Conservation (phyloP, 2,113 vertebrate genomes). For the Osmerus mordax region DNA sequence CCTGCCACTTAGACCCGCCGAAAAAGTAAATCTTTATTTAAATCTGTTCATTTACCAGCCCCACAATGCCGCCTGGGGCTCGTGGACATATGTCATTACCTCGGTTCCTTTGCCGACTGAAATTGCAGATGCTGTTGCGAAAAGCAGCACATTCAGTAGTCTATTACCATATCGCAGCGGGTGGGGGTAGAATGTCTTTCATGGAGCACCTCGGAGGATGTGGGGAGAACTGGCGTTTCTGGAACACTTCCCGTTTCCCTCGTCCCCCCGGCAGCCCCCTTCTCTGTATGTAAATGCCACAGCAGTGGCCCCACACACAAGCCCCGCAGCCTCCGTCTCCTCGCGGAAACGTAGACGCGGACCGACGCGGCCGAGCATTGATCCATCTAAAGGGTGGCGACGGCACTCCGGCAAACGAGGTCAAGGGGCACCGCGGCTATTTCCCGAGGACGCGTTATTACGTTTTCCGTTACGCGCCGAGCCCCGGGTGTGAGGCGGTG, state of each 20-base stretch:
- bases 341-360: constrained; percentile 59
- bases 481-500: too few species aligned
- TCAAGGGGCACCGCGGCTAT: constrained; percentile 39
- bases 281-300: constrained; percentile 61
- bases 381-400: neutral
- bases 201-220: constrained; percentile 46
- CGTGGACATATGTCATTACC: constrained; percentile 51
- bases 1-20: constrained; percentile 21
- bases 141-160: constrained; percentile 48
- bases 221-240: constrained; percentile 37
- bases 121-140: constrained; percentile 48
- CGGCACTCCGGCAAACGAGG: constrained; percentile 31
- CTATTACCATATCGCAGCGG: constrained; percentile 42
- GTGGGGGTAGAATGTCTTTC: constrained; percentile 53
- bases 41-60: constrained; percentile 56
- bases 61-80: constrained; percentile 10
- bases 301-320: constrained; percentile 43
- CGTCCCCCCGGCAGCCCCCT: constrained; percentile 20
- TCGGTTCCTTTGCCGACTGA: constrained; percentile 28
- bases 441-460: constrained; percentile 31
- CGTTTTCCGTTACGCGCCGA: neutral
- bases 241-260: neutral
- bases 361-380: constrained; percentile 46
- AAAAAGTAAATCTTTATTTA: constrained; percentile 52
- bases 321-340: constrained; percentile 58